Evolutionary conservation across 2,888 invertebrate genomes (phyloP), one percentile per base, ranked within the genome.

Genomic region (Subacronicta megacephala): DNA sequence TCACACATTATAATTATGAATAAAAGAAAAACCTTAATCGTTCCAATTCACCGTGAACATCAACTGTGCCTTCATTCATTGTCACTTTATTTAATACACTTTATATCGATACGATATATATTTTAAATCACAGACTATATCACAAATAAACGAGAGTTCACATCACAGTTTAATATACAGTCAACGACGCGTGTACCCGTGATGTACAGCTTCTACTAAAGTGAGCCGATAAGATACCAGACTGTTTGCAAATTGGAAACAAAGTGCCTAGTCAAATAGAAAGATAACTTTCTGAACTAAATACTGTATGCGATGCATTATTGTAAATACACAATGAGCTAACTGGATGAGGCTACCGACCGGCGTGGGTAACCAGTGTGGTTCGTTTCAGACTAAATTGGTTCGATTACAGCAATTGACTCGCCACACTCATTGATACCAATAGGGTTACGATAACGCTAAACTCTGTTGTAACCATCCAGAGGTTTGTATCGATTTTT

Each of bases 171-270:
- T n/a, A n/a, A 72, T 40, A 63, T 29, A 68, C 68, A 67, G 66
- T 66, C 78, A 77, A 81, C 76, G 71, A 51, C 64, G 70, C 88
- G 88, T 84, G 88, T 83, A 78, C 64, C 68, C 82, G 77, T 79
- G 72, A 74, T 81, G 83, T 75, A 82, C 78, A 79, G 77, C 84
- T 82, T 77, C 77, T 72, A 85, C 87, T 87, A 92, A 87, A 90
- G 86, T 80, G 66, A 56, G 57, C 63, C 65, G 93, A 93, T 93
- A 93, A 93, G 91, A 92, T 92, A 90, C 59, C 72, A 69, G 72
- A 77, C 60, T 88, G 84, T 88, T 89, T 86, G 87, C 82, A 82
- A 84, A 84, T 86, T 84, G 82, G 78, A 82, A 82, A 90, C 84
- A 85, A 83, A 82, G 78, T 84, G 75, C 67, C 69, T 78, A 81